Evolutionary conservation across 2,888 invertebrate species (phyloP).

Genomic region (Polietes domitor): DNA sequence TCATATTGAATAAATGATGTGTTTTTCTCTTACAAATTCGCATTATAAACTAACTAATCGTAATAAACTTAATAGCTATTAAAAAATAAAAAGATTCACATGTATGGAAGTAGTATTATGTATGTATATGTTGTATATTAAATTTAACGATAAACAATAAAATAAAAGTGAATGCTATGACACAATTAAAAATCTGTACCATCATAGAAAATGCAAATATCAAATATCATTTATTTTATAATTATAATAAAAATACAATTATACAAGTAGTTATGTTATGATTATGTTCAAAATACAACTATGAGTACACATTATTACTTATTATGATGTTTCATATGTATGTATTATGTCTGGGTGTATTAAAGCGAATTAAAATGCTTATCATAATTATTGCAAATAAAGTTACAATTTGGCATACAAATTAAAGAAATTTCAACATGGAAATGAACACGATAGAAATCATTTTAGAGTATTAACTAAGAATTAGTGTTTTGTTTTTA

Average conservation of each 20-base stretch:
- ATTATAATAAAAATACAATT: constrained; percentile 13
- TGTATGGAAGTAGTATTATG: constrained; percentile 15
- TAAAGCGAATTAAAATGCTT: not conserved
- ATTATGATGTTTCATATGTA: not conserved
- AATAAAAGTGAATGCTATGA: constrained; percentile 56
- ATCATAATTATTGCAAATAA: not conserved
- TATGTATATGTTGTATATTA: not conserved
- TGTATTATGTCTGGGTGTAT: not conserved
- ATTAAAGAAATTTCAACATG: not conserved
- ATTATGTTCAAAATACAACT: not conserved
- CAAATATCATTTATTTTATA: constrained; percentile 50
- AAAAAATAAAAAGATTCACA: constrained; percentile 35
- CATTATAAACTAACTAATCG: constrained; percentile 57
- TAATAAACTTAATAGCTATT: constrained; percentile 53
- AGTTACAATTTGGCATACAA: not conserved
- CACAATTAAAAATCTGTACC: constrained; percentile 46
- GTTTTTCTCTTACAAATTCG: constrained; percentile 35
- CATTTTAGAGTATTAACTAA: not conserved
- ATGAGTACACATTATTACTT: not conserved
- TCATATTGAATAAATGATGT: constrained; percentile 8
- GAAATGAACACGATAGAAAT: not conserved
- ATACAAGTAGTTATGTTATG: constrained; percentile 12
- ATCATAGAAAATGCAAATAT: constrained; percentile 33
- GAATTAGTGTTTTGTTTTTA: not conserved
- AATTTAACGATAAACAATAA: constrained; percentile 45